Evolutionary conservation across 2,113 vertebrate species (phyloP).

Genomic region (Chamaetylas fuelleborni): DNA sequence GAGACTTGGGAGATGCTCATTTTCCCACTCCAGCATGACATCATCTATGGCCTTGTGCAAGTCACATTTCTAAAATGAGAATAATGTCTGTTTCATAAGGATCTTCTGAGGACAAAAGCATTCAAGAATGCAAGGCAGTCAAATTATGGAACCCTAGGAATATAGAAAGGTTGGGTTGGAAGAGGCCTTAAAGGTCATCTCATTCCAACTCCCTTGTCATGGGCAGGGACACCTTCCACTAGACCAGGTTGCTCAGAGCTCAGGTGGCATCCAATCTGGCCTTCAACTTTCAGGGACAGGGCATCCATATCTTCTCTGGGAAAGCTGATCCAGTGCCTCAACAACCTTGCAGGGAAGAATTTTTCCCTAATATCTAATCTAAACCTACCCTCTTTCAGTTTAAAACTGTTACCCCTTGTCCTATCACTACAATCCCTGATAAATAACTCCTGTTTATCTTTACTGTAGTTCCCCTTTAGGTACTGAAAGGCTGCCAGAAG

Average conservation of each 20-base stretch:
- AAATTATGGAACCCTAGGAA: background rate
- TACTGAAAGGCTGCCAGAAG: background rate
- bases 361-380: background rate
- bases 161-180: background rate
- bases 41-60: background rate
- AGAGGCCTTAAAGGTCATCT: background rate
- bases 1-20: background rate
- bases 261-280: background rate
- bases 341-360: background rate
- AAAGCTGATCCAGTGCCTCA: background rate
- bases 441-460: background rate
- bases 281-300: background rate
- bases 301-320: background rate
- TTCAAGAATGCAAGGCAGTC: background rate
- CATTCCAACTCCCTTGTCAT: background rate
- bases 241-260: background rate
- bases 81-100: background rate
- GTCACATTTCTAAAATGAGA: background rate
- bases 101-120: background rate
- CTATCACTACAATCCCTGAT: background rate
- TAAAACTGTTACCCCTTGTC: background rate
- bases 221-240: background rate
- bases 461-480: background rate
- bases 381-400: background rate
- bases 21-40: background rate